These are phyloP conservation scores for Botia almorhae DNA, from an alignment of 2,797 vertebrate genomes.

Conservation along the genomic window DNA sequence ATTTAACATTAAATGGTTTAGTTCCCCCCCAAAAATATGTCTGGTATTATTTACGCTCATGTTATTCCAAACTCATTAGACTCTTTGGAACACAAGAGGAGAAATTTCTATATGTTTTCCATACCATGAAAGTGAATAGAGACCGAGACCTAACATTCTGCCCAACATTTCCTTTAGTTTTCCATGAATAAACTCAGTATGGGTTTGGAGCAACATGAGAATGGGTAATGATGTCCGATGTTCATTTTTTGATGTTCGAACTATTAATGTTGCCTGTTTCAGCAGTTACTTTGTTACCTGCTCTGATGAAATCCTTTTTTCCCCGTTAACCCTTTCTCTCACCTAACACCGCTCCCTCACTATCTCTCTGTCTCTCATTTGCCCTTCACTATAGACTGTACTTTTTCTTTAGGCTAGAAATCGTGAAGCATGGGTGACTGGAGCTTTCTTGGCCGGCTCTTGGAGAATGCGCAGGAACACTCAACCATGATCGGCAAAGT, in stretches of 20 bases:
- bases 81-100: too few species aligned
- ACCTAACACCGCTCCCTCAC: slow-evolving; percentile 34
- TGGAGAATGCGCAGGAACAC: slow-evolving; percentile 98
- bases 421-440: slow-evolving; percentile 97
- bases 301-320: slow-evolving; percentile 16
- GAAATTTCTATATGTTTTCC: too few species aligned
- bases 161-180: neutral
- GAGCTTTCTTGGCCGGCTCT: slow-evolving; percentile 95
- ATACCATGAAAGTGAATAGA: too few species aligned
- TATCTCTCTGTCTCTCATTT: slow-evolving; percentile 18
- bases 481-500: slow-evolving; percentile 98
- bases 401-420: slow-evolving; percentile 84
- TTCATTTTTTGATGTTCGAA: neutral
- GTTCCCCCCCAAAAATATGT: neutral
- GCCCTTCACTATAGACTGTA: slow-evolving; percentile 68
- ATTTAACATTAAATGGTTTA: neutral
- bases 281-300: slow-evolving; percentile 15
- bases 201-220: neutral
- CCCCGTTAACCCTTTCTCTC: slow-evolving; percentile 29
- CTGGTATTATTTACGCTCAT: neutral
- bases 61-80: neutral
- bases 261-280: neutral
- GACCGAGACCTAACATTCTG: too few species aligned
- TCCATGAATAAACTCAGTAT: neutral
- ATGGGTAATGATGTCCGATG: neutral